phyloP scores from a whole-genome alignment of 2,797 vertebrate genomes.

The Meda fulgida region DNA sequence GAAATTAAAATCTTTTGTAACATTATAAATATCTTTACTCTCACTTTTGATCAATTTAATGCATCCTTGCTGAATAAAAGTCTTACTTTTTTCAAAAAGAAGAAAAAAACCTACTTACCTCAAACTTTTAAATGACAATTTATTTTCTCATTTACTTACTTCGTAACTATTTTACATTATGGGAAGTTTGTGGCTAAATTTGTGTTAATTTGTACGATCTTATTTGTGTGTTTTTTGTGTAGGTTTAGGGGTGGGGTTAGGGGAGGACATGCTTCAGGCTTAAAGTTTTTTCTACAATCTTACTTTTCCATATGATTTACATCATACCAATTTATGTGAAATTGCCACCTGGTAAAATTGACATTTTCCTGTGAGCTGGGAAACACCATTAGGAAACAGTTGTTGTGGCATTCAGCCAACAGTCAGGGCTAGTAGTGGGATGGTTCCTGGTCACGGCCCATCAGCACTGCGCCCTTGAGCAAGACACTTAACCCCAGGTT shows the following conservation, averaged over 20 bases:
- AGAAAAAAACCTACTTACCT: too few relatives aligned
- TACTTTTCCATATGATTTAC: neutral
- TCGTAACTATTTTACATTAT: too few relatives aligned
- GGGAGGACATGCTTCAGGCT: neutral
- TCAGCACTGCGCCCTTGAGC: constrained; percentile 12
- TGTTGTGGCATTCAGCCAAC: neutral
- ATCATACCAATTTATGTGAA: neutral
- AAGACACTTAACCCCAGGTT: constrained; percentile 10
- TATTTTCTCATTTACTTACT: too few relatives aligned
- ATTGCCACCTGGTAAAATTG: neutral
- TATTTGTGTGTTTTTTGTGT: neutral
- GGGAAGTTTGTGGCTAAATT: too few relatives aligned
- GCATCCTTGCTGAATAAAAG: too few relatives aligned
- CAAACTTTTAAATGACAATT: too few relatives aligned
- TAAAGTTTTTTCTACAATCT: neutral
- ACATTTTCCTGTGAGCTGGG: neutral
- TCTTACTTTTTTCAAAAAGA: too few relatives aligned
- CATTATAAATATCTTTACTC: too few relatives aligned
- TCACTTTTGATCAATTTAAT: too few relatives aligned
- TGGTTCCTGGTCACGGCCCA: neutral
- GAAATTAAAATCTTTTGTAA: too few relatives aligned
- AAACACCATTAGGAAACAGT: neutral
- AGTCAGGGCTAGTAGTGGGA: neutral
- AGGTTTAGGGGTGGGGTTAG: neutral
- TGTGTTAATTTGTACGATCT: neutral